Conservation (phyloP, 2,113 vertebrate species). For the Lophura nycthemera region DNA sequence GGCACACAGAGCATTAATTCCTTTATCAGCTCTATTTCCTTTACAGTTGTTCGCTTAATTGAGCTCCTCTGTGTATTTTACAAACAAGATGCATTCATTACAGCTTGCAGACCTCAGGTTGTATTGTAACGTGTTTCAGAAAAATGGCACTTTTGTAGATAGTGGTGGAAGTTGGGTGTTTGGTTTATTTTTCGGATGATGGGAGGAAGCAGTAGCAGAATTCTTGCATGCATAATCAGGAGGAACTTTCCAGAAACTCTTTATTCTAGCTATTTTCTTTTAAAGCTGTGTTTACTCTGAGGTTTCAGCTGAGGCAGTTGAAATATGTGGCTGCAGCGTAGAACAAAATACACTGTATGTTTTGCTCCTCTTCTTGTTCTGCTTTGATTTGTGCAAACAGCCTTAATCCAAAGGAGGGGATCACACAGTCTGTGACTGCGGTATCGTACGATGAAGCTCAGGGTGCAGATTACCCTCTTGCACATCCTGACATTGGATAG, state of each 20-base stretch:
- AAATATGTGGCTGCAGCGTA: conserved; percentile 47
- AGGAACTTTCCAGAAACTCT: conserved; percentile 71
- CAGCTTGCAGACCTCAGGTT: conserved; percentile 47
- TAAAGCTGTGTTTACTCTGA: conserved; percentile 71
- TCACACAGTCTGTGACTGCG: background rate
- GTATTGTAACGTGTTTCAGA: conserved; percentile 13
- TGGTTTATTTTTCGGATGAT: conserved; percentile 61
- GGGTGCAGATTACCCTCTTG: conserved; percentile 17
- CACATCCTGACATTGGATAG: background rate
- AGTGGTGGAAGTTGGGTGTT: conserved; percentile 60
- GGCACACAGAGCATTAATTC: conserved; percentile 58
- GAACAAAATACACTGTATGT: conserved; percentile 43
- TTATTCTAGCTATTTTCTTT: conserved; percentile 67
- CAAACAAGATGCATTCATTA: conserved; percentile 60
- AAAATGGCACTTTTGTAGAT: conserved; percentile 31
- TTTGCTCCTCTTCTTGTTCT: conserved; percentile 62
- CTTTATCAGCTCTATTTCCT: conserved; percentile 73
- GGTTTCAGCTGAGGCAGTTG: conserved; percentile 57
- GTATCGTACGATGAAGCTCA: background rate
- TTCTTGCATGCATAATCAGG: conserved; percentile 63
- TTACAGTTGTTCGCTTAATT: conserved; percentile 64
- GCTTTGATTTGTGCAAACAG: conserved; percentile 54
- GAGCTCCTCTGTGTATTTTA: conserved; percentile 68
- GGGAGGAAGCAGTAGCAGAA: conserved; percentile 58
- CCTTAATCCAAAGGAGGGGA: conserved; percentile 34